Evolutionary conservation across 1,140 invertebrate genomes (phyloP), one percentile per base, ranked within the genome.

Genomic region (Dysdera silvatica): DNA sequence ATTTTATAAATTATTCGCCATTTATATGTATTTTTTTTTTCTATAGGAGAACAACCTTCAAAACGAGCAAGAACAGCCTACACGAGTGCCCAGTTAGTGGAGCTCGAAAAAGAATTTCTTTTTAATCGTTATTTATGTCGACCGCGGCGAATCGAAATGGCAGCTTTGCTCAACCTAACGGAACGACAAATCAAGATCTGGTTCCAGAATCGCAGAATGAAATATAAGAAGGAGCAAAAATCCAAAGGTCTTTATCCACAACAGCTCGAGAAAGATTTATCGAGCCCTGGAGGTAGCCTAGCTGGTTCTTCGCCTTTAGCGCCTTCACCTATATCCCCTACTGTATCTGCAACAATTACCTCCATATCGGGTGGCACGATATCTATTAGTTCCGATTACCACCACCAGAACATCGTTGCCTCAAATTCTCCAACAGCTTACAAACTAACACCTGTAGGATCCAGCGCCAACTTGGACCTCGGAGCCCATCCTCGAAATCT

Each of bases 151-250:
- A 88, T 91, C 28, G 84, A 90, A 73, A 79, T 94, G 67, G 88
- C 90, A 0, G 77, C 83, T 7, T 77, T 82, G 28, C 76, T 94
- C 1, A 80, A 81, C 31, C 76, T 94, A 0, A 84, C 85, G 0
- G 89, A 93, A 70, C 78, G 88, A 28, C 90, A 93, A 74, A 91
- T 94, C 16, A 94, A 94, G 76, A 91, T 93, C 48, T 95, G 89
- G 90, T 93, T 84, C 64, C 83, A 85, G 72, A 85, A 82, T 70
- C 73, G 84, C 7, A 75, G 85, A 37, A 87, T 86, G 84, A 87
- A 86, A 65, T 76, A 76, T 70, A 84, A 84, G 71, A 84, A 84
- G 67, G 79, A 83, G 65, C 67, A 71, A 18, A 68, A 65, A 8
- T 51, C 65, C 20, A 53, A 61, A 53, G 69, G 69, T 12, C 16